Evolutionary conservation across 2,113 vertebrate genomes (phyloP), one percentile per base, ranked within the genome.

Genomic region (Pelvicachromis taeniatus): DNA sequence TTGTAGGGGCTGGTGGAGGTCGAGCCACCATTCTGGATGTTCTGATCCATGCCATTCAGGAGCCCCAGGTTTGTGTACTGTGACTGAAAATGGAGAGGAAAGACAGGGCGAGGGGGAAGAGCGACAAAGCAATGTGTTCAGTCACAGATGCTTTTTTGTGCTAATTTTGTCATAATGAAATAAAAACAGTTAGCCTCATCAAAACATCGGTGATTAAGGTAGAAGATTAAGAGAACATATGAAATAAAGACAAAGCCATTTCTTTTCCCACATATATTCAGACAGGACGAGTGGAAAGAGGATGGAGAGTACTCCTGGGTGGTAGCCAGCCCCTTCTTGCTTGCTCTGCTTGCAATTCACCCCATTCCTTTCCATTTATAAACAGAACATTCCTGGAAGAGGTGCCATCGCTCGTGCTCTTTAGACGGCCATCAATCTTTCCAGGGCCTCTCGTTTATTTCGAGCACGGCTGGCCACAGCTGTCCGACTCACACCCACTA

Each of bases 1-100:
- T 97, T 97, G 95, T 99, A 99, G 5, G 99, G 99, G 90, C 99
- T 99, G 88, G 98, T 99, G 53, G 98, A 99, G 58, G 98, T 99
- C 1, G 99, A 99, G 87, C 98, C 97, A 4, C 97, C 97, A 23
- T 99, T 99, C 95, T 98, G 97, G 23, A 99, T 98, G 96, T 97
- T 98, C 95, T 98, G 98, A 95, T 99, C 99, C 97, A 99, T 99
- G 94, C 98, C 97, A 94, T 99, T 99, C 89, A 99, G 97, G 93
- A 99, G 97, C 94, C 98, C 98, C 97, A 99, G 96, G 93, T 99
- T 99, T 1, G 98, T 99, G 80, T 99, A 99, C 97, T 99, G 99
- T 0, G 99, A 98, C 98, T 99, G 91, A 6, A 90, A 77, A 89
- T 4, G 14, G 33, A 40, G 56, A 29, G 23, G 80, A 23, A 1